Evolutionary conservation across 2,113 vertebrate species (phyloP).

Genomic region (Mirza zaza): DNA sequence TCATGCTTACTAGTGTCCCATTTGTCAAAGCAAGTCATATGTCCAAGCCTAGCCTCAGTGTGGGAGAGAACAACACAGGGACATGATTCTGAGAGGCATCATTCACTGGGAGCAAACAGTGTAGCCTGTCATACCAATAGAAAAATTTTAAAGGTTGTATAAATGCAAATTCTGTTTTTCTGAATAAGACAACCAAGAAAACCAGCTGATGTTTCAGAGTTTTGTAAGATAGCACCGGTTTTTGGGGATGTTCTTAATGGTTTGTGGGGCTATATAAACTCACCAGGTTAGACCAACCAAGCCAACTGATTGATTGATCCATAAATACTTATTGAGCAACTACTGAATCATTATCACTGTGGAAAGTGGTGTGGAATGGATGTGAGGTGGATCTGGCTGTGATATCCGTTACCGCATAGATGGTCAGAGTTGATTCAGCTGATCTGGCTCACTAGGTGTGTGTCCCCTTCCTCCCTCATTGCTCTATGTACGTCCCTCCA

Average conservation of each 20-base stretch:
- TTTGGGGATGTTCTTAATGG: neutral
- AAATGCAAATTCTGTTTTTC: neutral
- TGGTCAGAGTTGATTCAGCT: too few species aligned
- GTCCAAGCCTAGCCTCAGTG: neutral
- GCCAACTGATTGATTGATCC: neutral
- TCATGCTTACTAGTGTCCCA: neutral
- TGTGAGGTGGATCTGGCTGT: too few species aligned
- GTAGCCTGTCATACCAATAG: neutral
- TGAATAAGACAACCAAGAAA: neutral
- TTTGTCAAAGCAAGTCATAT: neutral
- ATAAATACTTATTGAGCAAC: neutral
- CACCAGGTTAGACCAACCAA: neutral
- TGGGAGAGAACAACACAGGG: neutral
- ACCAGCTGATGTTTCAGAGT: neutral
- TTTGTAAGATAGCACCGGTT: neutral
- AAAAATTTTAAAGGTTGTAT: neutral
- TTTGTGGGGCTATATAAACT: neutral
- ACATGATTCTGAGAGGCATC: neutral
- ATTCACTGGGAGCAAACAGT: neutral
- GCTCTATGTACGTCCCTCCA: too few species aligned
- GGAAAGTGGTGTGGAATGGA: neutral
- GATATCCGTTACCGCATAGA: too few species aligned
- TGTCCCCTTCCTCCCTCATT: too few species aligned
- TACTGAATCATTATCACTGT: neutral
- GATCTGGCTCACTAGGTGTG: too few species aligned